Conservation (phyloP, 92 coral and sea anemone genomes). For the Epizoanthus scotinus region DNA sequence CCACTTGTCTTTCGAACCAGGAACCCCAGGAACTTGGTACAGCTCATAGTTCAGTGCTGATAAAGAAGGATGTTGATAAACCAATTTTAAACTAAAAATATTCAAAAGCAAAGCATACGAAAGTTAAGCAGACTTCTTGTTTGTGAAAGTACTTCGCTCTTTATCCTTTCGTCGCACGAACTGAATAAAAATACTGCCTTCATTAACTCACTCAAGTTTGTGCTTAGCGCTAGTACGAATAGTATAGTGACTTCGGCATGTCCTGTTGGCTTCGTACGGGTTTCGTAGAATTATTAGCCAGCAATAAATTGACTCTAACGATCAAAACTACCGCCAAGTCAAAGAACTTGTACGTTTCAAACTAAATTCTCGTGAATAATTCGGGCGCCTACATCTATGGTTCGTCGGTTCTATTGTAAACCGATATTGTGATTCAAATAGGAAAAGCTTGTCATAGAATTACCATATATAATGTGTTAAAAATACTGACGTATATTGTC, state of each 20-base stretch:
- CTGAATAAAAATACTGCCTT: too few species aligned
- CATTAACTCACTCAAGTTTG: too few species aligned
- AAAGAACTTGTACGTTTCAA: neutral
- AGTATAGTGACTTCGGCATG: too few species aligned
- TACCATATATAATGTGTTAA: neutral
- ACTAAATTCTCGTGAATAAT: neutral
- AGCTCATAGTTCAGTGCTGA: conserved; percentile 66
- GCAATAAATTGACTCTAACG: neutral
- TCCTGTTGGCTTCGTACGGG: too few species aligned
- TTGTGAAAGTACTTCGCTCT: too few species aligned
- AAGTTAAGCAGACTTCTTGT: neutral
- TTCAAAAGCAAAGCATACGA: neutral
- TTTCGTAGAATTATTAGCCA: neutral
- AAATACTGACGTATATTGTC: neutral
- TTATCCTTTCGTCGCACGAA: too few species aligned
- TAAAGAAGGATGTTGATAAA: neutral
- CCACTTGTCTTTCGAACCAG: conserved; percentile 60
- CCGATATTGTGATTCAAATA: conserved; percentile 9
- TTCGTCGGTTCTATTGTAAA: conserved; percentile 1
- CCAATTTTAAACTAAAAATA: neutral
- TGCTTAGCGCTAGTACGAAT: too few species aligned
- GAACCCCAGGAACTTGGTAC: conserved; percentile 58
- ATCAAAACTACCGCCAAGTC: neutral
- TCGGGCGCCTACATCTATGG: conserved; percentile 1
- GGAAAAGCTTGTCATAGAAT: neutral